Percentiles rank a stretch among this genome's conserved stretches.
These are phyloP conservation scores for Xiphorhynchus elegans DNA, from an alignment of 2,113 vertebrate genomes.

Conservation along the genomic window DNA sequence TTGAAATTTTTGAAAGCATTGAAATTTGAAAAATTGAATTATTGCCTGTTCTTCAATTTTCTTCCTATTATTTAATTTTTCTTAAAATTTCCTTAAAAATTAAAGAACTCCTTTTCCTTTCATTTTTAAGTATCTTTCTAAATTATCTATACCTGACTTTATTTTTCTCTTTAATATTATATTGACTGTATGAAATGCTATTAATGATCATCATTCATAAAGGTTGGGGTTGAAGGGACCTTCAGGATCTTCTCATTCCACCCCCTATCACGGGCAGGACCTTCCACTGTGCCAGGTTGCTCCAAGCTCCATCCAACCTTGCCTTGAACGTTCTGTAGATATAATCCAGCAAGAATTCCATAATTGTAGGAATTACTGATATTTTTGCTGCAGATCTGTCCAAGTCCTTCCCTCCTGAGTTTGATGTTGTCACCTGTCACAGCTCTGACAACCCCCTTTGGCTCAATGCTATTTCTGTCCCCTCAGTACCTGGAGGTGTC, in stretches of 20 bases:
- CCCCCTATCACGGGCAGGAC: neutral
- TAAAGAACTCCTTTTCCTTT: neutral
- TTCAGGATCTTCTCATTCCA: neutral
- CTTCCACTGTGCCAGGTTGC: neutral
- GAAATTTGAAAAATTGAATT: neutral
- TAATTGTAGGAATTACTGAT: neutral
- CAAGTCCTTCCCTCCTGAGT: neutral
- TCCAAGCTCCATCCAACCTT: fast-evolving
- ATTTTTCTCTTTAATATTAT: neutral
- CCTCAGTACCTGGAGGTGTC: neutral
- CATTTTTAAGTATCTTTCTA: fast-evolving
- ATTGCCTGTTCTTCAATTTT: neutral
- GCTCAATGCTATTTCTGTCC: neutral
- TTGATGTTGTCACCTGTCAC: neutral
- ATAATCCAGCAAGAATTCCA: neutral
- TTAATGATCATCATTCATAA: fast-evolving
- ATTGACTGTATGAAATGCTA: fast-evolving
- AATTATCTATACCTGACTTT: neutral
- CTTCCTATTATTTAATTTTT: neutral
- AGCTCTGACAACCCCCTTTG: neutral
- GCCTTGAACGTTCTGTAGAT: neutral
- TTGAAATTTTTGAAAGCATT: neutral
- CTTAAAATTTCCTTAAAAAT: neutral
- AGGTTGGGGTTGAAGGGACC: neutral
- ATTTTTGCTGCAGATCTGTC: neutral